phyloP scores from a whole-genome alignment of 2,888 invertebrate genomes.

The Pteria penguin region DNA sequence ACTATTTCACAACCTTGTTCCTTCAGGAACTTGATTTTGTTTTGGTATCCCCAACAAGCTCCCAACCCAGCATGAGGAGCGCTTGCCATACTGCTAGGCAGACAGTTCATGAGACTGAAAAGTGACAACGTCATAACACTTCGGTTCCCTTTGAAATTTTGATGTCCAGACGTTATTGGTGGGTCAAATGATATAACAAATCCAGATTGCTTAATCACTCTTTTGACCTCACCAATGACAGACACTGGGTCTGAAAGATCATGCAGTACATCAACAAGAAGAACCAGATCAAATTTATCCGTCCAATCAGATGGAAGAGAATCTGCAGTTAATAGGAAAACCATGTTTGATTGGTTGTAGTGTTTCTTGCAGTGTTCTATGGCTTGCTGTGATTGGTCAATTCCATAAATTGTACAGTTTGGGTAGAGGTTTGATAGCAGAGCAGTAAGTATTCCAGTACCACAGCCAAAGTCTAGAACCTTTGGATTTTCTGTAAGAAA shows the following conservation, averaged over 20 bases:
- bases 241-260: conserved; percentile 1
- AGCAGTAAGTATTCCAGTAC: conserved; percentile 4
- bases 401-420: background rate
- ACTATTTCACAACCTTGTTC: background rate
- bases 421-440: background rate
- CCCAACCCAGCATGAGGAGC: conserved; percentile 41
- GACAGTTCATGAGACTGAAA: conserved; percentile 44
- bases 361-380: background rate
- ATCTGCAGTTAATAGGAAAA: background rate
- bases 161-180: background rate
- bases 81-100: conserved; percentile 40
- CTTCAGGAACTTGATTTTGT: conserved; percentile 10
- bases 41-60: conserved; percentile 46
- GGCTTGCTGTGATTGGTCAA: conserved; percentile 1
- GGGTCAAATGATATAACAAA: background rate
- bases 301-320: background rate
- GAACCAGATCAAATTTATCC: conserved; percentile 5
- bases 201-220: conserved; percentile 3
- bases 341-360: background rate
- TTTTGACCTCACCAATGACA: background rate
- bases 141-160: background rate
- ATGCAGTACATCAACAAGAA: background rate
- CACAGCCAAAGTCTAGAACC: conserved; percentile 19
- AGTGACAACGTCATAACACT: background rate
- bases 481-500: too few relatives aligned